Conservation (phyloP, 1,140 invertebrate species). For the Caenorhabditis brenneri region DNA sequence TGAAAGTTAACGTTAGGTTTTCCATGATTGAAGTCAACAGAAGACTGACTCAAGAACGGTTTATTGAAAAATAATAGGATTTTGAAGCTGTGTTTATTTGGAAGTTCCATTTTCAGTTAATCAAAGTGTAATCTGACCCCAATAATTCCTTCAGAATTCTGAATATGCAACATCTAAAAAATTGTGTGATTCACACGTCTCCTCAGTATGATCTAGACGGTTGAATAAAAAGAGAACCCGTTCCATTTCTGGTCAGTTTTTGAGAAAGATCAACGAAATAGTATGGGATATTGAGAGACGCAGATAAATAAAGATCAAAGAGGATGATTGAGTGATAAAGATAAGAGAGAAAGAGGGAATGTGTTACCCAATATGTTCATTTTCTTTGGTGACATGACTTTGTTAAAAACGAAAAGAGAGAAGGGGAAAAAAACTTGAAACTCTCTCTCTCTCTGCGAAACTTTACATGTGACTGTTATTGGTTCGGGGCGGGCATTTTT, state of each 20-base stretch:
- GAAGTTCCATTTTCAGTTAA: no score
- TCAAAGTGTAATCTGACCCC: no score
- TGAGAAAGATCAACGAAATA: constrained; percentile 26
- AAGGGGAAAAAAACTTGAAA: not conserved
- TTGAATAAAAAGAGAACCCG: constrained; percentile 36
- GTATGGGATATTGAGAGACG: not conserved
- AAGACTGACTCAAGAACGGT: no score
- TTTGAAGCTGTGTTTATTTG: no score
- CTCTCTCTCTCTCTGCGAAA: not conserved
- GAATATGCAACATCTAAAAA: not conserved
- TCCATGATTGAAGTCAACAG: no score
- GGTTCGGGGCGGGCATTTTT: not conserved
- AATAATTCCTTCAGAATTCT: no score
- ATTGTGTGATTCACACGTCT: constrained; percentile 29
- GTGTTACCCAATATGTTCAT: constrained; percentile 24
- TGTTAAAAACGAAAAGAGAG: not conserved
- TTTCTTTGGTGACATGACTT: constrained; percentile 14
- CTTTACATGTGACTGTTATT: constrained; percentile 8
- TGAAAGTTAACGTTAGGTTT: no score
- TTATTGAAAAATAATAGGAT: no score
- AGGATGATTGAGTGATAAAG: constrained; percentile 32
- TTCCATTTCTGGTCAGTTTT: constrained; percentile 42
- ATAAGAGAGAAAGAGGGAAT: not conserved
- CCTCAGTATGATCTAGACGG: not conserved
- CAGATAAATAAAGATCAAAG: not conserved